A percentile compares a stretch with the other conserved stretches of the same genome.
These are phyloP conservation scores for Vireo altiloquus DNA, from an alignment of 2,113 vertebrate genomes.

Conservation along the genomic window DNA sequence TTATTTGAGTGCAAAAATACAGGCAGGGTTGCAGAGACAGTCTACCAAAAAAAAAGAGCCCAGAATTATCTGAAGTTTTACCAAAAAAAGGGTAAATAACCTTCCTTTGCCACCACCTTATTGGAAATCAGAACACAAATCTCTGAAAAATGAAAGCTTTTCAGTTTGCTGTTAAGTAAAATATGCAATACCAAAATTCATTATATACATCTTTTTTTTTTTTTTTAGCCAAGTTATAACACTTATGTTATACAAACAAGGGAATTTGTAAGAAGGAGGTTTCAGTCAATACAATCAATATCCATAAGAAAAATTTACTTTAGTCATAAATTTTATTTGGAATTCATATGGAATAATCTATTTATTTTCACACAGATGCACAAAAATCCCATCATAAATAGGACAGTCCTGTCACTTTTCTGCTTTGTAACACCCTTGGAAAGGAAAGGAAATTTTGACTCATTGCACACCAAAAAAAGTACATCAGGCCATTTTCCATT, in stretches of 20 bases:
- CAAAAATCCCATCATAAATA: not conserved
- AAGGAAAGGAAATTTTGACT: not conserved
- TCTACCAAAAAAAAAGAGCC: not conserved
- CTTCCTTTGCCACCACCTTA: rapidly evolving
- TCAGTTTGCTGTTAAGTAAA: constrained; percentile 34
- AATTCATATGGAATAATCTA: constrained; percentile 71
- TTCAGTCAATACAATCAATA: constrained; percentile 73
- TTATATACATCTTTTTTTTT: not conserved
- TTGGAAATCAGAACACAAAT: not conserved
- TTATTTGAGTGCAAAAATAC: not conserved
- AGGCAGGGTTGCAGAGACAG: not conserved
- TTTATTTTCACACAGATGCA: constrained; percentile 36
- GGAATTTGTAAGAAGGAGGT: constrained; percentile 62
- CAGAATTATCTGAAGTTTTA: not conserved
- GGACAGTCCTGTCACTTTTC: not conserved
- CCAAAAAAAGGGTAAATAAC: not conserved
- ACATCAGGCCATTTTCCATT: not conserved
- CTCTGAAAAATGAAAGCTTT: not conserved
- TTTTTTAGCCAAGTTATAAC: constrained; percentile 35
- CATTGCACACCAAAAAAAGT: not conserved
- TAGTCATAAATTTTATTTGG: constrained; percentile 68
- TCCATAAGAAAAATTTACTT: constrained; percentile 75
- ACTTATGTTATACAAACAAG: constrained; percentile 66
- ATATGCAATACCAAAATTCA: not conserved
- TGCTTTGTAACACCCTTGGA: not conserved